Percentiles rank a stretch among this genome's conserved stretches.
These are phyloP conservation scores for Platyura marginata DNA, from an alignment of 1,140 invertebrate species.

Conservation along the genomic window DNA sequence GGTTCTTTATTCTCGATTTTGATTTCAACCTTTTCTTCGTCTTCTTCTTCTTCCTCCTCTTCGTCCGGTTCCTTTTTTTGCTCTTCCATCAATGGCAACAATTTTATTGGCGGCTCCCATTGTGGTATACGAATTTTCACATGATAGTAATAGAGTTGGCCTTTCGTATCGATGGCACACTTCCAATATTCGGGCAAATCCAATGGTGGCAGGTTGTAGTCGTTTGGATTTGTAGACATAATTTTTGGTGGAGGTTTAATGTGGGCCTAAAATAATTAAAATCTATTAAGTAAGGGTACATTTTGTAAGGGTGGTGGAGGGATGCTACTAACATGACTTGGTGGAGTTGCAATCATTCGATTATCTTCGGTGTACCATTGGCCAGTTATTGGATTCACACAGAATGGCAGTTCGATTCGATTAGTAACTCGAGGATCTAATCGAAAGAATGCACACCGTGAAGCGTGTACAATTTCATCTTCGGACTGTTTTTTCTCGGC, in stretches of 20 bases:
- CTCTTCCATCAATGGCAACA: constrained; percentile 13
- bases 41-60: constrained; percentile 9
- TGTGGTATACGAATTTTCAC: constrained; percentile 62
- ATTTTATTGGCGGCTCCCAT: constrained; percentile 59
- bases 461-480: constrained; percentile 40
- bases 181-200: constrained; percentile 77
- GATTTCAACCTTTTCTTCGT: constrained; percentile 6
- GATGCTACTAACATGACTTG: constrained; percentile 22
- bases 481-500: constrained; percentile 35
- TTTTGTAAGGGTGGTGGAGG: too few relatives aligned
- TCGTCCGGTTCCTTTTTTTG: constrained; percentile 9
- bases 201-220: constrained; percentile 28
- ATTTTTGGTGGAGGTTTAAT: constrained; percentile 16
- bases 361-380: constrained; percentile 33
- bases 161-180: constrained; percentile 57
- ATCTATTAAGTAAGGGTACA: too few relatives aligned
- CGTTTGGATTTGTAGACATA: constrained; percentile 8
- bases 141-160: constrained; percentile 84
- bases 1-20: background rate
- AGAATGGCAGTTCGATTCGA: constrained; percentile 32
- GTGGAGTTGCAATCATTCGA: constrained; percentile 22
- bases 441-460: constrained; percentile 36
- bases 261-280: constrained; percentile 2
- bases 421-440: constrained; percentile 34
- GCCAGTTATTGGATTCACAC: constrained; percentile 37